Evolutionary conservation across 2,888 invertebrate species (phyloP).

Genomic region (Caenorhabditis macrosperma): DNA sequence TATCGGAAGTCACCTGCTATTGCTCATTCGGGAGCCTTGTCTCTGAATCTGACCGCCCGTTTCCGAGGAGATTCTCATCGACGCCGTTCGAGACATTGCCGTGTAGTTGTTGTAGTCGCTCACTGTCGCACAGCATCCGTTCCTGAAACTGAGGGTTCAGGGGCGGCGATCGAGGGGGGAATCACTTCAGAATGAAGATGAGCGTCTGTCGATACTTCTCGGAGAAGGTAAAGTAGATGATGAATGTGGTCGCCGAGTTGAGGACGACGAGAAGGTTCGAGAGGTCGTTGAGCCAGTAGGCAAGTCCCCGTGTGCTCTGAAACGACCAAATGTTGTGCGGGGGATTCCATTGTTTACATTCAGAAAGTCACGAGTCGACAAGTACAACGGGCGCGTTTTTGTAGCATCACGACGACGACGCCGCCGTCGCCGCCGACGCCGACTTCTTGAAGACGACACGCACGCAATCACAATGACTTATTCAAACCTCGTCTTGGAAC

Average conservation of each 20-base stretch:
- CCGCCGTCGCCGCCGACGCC: not conserved
- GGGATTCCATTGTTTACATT: conserved; percentile 27
- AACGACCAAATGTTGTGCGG: conserved; percentile 11
- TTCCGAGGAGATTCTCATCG: conserved; percentile 68
- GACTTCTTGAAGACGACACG: too few species aligned
- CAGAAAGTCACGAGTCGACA: conserved; percentile 31
- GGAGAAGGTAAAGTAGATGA: conserved; percentile 77
- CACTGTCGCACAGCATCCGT: conserved; percentile 69
- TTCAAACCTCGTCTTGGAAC: conserved; percentile 65
- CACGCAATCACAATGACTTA: conserved; percentile 53
- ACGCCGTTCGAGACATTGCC: conserved; percentile 70
- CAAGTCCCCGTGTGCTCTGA: conserved; percentile 68
- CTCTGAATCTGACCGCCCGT: conserved; percentile 54
- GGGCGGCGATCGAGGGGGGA: not conserved
- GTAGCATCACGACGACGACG: conserved; percentile 11
- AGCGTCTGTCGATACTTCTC: conserved; percentile 76
- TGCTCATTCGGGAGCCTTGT: conserved; percentile 64
- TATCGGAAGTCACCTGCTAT: conserved; percentile 56
- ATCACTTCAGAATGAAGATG: conserved; percentile 69
- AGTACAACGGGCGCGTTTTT: conserved; percentile 15
- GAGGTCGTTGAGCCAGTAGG: conserved; percentile 77
- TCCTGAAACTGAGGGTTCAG: conserved; percentile 51
- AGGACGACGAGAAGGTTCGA: conserved; percentile 76
- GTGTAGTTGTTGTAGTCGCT: conserved; percentile 68
- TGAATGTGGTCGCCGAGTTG: conserved; percentile 78